phyloP scores from a whole-genome alignment of 2,113 vertebrate species.

The Acanthochromis polyacanthus region DNA sequence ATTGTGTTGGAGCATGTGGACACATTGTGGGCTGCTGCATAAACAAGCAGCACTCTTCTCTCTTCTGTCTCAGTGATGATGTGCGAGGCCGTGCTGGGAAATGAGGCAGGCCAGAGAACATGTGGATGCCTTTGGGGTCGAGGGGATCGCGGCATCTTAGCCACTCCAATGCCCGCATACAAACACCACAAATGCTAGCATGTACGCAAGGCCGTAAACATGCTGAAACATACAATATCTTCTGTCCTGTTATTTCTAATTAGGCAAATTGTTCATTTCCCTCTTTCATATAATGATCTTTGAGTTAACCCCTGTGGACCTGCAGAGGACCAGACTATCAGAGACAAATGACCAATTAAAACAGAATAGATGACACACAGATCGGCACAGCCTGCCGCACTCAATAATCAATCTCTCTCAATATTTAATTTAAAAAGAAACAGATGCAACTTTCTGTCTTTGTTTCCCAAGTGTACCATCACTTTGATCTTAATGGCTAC shows the following conservation, averaged over 20 bases:
- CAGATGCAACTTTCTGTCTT: conserved; percentile 27
- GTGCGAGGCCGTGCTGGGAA: conserved; percentile 60
- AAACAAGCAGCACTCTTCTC: conserved; percentile 63
- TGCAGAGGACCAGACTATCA: conserved; percentile 41
- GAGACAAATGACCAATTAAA: conserved; percentile 76
- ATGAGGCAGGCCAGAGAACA: conserved; percentile 63
- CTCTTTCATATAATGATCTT: conserved; percentile 28
- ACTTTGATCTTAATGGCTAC: conserved; percentile 63
- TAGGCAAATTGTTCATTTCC: conserved; percentile 24
- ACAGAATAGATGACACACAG: conserved; percentile 38
- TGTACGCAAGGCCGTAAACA: conserved; percentile 11
- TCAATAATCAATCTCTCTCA: conserved; percentile 68
- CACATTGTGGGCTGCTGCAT: conserved; percentile 49
- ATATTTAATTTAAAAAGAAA: conserved; percentile 64
- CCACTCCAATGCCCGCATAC: conserved; percentile 13
- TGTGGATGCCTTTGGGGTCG: conserved; percentile 59
- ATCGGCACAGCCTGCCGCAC: conserved; percentile 24
- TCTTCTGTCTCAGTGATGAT: conserved; percentile 62
- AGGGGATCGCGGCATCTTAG: conserved; percentile 34
- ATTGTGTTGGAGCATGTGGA: conserved; percentile 43
- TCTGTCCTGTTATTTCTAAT: conserved; percentile 39
- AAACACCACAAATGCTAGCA: conserved; percentile 20
- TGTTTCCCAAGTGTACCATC: conserved; percentile 58
- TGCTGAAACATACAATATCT: conserved; percentile 42
- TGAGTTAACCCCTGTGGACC: conserved; percentile 46